Evolutionary conservation across 1,140 invertebrate species (phyloP), one percentile per base, ranked within the genome.

Genomic region (Ganaspis sp.): DNA sequence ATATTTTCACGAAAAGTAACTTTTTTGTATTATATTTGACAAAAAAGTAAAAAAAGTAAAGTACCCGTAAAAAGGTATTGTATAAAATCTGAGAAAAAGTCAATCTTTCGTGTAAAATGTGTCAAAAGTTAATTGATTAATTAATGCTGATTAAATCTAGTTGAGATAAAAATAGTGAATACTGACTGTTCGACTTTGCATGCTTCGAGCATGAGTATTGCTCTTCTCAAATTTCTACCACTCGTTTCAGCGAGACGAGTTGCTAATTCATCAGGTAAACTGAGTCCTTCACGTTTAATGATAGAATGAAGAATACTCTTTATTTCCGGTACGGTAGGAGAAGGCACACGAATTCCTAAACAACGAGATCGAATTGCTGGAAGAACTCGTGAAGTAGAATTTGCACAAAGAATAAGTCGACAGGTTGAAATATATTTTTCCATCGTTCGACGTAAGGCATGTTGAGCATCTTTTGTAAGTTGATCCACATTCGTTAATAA

Each of bases 381-480:
- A 84, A 99, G 98, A 1, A 99, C 97, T 85, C 96, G 93, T 42
- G 97, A 99, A 23, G 96, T 98, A 6, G 98, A 99, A 88, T 99
- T 98, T 8, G 97, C 96, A 84, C 97, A 97, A 0, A 99, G 92
- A 86, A 99, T 98, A 0, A 99, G 91, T 34, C 99, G 94, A 91
- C 99, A 99, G 9, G 98, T 98, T 15, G 94, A 92, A 76, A 99
- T 96, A 90, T 99, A 99, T 86, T 99, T 99, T 90, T 99, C 99
- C 99, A 99, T 99, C 1, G 99, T 99, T 76, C 99, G 92, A 82
- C 99, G 94, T 53, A 99, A 90, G 0, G 98, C 98, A 91, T 99
- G 98, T 88, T 99, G 99, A 0, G 99, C 99, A 92, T 99, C 98
- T 89, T 97, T 98, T 0, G 97, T 97, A n/a, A 99, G 91, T 71